Conservation (phyloP, 2,797 vertebrate genomes). For the Anas acuta region DNA sequence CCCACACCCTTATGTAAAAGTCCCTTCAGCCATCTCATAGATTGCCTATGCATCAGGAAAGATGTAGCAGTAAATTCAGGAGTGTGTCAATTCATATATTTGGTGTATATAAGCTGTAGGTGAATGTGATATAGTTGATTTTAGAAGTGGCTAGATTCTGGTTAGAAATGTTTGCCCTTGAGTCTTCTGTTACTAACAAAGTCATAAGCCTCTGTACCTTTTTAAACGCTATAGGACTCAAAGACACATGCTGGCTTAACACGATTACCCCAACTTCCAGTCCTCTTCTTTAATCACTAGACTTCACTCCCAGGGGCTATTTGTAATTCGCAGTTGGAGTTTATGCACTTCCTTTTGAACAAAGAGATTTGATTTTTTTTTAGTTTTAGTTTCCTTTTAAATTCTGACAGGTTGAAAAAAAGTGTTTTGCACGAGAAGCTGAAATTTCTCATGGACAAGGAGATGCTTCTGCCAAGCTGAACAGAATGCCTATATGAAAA, state of each 20-base stretch:
- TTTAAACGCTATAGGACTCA: neutral
- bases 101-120: neutral
- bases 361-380: neutral
- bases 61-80: neutral
- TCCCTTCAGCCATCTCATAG: neutral
- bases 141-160: neutral
- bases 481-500: neutral
- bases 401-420: neutral
- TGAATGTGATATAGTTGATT: neutral
- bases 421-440: neutral
- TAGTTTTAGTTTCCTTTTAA: neutral
- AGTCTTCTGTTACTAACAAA: neutral
- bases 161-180: constrained; percentile 6
- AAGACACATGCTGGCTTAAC: neutral
- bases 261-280: neutral
- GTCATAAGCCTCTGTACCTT: neutral
- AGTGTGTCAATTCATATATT: neutral
- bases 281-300: constrained; percentile 18
- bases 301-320: constrained; percentile 3
- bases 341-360: constrained; percentile 18
- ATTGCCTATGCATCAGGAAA: neutral
- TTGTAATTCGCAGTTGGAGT: neutral
- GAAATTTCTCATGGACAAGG: neutral
- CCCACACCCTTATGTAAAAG: neutral
- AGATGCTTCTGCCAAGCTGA: neutral